Percentiles rank a stretch among this genome's conserved stretches.
Conservation (phyloP, 2,797 vertebrate species). For the Enteromius argenteus region DNA sequence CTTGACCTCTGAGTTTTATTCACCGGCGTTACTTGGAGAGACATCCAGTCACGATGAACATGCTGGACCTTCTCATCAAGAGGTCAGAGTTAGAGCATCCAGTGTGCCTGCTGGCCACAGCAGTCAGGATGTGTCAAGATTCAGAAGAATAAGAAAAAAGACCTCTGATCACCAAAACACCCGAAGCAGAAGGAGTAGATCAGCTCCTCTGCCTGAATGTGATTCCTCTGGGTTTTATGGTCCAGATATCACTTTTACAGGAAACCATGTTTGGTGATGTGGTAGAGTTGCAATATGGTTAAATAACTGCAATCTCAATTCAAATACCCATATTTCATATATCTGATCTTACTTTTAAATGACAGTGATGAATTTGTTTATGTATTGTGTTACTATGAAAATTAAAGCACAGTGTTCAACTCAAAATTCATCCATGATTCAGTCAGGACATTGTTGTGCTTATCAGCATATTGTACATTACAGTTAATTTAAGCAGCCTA, state of each 20-base stretch:
- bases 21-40: too few species aligned
- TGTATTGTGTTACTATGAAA: too few species aligned
- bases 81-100: neutral
- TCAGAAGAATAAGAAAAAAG: neutral
- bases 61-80: too few species aligned
- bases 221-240: neutral
- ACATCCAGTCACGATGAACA: too few species aligned
- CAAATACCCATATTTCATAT: neutral
- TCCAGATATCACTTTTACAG: neutral
- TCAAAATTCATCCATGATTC: too few species aligned
- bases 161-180: neutral
- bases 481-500: too few species aligned
- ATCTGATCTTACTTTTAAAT: neutral
- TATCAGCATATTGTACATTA: too few species aligned
- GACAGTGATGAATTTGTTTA: too few species aligned
- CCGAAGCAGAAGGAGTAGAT: neutral
- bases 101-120: neutral
- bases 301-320: too few species aligned
- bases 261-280: neutral
- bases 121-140: neutral
- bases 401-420: too few species aligned
- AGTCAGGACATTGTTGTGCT: too few species aligned
- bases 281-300: neutral
- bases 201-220: neutral
- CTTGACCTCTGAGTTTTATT: too few species aligned